These are phyloP conservation scores for Acrobasis repandana DNA, from an alignment of 2,888 invertebrate genomes.

Conservation along the genomic window DNA sequence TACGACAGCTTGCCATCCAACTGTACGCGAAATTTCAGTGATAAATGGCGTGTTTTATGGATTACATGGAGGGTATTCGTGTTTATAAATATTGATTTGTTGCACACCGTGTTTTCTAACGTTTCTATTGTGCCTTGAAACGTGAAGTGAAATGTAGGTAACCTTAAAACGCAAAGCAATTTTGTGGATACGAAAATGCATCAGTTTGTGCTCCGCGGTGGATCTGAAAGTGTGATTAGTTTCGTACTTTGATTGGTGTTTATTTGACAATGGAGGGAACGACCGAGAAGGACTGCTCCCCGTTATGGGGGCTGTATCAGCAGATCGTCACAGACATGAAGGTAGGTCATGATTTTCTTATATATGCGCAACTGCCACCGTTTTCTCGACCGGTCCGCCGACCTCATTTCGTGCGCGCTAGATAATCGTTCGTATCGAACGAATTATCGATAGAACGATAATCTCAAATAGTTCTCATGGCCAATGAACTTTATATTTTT, in stretches of 20 bases:
- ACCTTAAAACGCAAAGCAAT: slow-evolving; percentile 41
- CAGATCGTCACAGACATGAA: slow-evolving; percentile 98
- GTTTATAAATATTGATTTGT: slow-evolving; percentile 83
- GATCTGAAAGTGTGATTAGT: slow-evolving; percentile 57
- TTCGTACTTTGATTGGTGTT: slow-evolving; percentile 49
- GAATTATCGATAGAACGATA: slow-evolving; percentile 44
- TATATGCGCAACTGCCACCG: slow-evolving; percentile 32
- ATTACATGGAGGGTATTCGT: slow-evolving; percentile 67
- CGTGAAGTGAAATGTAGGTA: slow-evolving; percentile 71
- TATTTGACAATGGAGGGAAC: slow-evolving; percentile 86
- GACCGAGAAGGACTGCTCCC: slow-evolving; percentile 92
- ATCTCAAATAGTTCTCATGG: slow-evolving; percentile 32
- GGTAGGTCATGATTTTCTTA: slow-evolving; percentile 83
- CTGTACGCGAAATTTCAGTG: slow-evolving; percentile 41
- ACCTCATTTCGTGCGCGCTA: slow-evolving; percentile 43
- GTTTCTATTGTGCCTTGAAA: slow-evolving; percentile 50
- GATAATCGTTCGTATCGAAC: slow-evolving; percentile 49
- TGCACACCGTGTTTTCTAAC: slow-evolving; percentile 55
- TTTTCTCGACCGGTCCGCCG: slow-evolving; percentile 42
- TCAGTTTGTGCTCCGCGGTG: slow-evolving; percentile 59
- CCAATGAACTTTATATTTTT: slow-evolving; percentile 24
- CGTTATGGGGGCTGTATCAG: slow-evolving; percentile 96
- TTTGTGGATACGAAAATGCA: slow-evolving; percentile 59
- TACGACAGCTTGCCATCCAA: slow-evolving; percentile 29
- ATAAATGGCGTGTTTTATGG: slow-evolving; percentile 43